These are phyloP conservation scores for Corythoichthys intestinalis DNA, from an alignment of 2,113 vertebrate genomes.

Conservation along the genomic window DNA sequence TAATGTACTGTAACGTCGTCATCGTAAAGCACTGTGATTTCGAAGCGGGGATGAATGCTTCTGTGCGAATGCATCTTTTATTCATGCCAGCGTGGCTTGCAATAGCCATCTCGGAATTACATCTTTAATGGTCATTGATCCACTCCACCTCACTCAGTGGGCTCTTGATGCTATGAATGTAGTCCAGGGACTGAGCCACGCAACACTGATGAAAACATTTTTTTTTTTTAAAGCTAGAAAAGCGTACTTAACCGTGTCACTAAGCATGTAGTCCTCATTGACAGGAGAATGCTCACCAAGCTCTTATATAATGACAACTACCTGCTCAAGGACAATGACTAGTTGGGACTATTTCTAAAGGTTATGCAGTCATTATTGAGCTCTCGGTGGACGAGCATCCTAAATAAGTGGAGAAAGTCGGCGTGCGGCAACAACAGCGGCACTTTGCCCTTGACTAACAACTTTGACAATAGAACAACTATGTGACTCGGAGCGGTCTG, in stretches of 20 bases:
- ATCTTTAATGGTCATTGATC: slow-evolving; percentile 69
- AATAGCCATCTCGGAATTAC: slow-evolving; percentile 64
- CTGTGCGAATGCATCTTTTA: slow-evolving; percentile 60
- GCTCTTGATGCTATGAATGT: slow-evolving; percentile 44
- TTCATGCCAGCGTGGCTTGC: slow-evolving; percentile 61
- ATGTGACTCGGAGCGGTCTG: slow-evolving; percentile 35
- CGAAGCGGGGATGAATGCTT: slow-evolving; percentile 21
- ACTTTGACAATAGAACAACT: slow-evolving; percentile 48
- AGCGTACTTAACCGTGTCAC: slow-evolving; percentile 15
- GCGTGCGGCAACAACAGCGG: slow-evolving; percentile 16
- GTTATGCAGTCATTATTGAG: slow-evolving; percentile 27
- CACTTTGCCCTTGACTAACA: slow-evolving; percentile 58
- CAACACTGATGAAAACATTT: slow-evolving; percentile 26
- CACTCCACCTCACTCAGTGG: slow-evolving; percentile 28
- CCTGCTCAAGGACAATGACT: slow-evolving; percentile 49
- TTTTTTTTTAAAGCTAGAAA: slow-evolving; percentile 13
- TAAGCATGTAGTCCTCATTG: slow-evolving; percentile 16
- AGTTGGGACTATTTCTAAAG: slow-evolving; percentile 30
- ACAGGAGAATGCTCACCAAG: slow-evolving; percentile 22
- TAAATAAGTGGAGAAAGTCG: slow-evolving; percentile 19
- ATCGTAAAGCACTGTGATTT: slow-evolving; percentile 1
- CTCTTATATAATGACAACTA: slow-evolving; percentile 39
- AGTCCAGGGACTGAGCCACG: slow-evolving; percentile 41
- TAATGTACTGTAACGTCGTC: background rate
- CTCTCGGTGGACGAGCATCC: slow-evolving; percentile 10